Evolutionary conservation across 2,113 vertebrate genomes (phyloP).

Genomic region (Phoxinus phoxinus): DNA sequence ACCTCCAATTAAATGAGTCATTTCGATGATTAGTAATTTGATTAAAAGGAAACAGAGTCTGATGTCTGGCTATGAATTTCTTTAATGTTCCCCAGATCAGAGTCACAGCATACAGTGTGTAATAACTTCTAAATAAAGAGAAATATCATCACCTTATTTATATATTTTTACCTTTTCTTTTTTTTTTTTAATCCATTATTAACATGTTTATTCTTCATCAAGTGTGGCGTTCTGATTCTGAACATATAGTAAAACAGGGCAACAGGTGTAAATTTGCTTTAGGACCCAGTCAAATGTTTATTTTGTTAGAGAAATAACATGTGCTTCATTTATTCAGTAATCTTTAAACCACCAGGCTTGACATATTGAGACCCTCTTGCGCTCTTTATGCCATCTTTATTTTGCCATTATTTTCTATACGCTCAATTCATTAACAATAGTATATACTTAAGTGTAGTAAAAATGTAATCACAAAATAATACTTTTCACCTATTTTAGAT

Average conservation of each 20-base stretch:
- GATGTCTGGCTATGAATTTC: conserved; percentile 75
- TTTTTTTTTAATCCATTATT: conserved; percentile 69
- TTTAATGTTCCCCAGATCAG: conserved; percentile 83
- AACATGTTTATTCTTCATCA: conserved; percentile 70
- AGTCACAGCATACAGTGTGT: conserved; percentile 83
- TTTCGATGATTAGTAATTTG: not conserved
- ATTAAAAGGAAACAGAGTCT: conserved; percentile 60
- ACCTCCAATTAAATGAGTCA: not conserved
- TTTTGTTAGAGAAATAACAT: conserved; percentile 1
- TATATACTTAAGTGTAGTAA: not conserved
- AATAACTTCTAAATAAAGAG: conserved; percentile 83
- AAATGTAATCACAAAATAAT: not conserved
- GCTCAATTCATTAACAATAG: not conserved
- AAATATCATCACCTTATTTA: conserved; percentile 80
- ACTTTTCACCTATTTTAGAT: not conserved
- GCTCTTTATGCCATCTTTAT: not conserved
- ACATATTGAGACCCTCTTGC: not conserved
- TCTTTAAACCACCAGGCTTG: not conserved
- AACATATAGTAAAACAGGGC: conserved; percentile 75
- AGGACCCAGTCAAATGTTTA: conserved; percentile 20
- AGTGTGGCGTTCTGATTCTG: conserved; percentile 70
- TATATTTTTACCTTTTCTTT: conserved; percentile 63
- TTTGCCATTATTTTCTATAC: not conserved
- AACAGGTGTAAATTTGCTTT: conserved; percentile 73
- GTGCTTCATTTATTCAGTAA: conserved; percentile 20